Evolutionary conservation across 2,797 vertebrate species (phyloP), one percentile per base, ranked within the genome.

Genomic region (Sphenopsis melanotis): DNA sequence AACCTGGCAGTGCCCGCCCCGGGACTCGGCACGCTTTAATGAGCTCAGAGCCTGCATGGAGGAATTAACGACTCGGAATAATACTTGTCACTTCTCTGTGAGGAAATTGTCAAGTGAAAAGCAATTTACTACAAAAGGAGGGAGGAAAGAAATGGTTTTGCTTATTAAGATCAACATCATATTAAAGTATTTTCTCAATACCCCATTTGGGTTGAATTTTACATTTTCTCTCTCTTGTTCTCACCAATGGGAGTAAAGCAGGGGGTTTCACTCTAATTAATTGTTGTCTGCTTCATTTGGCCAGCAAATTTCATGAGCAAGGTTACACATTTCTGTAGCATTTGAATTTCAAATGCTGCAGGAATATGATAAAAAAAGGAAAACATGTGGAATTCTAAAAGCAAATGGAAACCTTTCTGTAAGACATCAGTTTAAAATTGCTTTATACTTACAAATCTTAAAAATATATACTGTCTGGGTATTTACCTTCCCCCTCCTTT

Each of bases 51-150:
- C 18, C 86, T 42, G 50, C 63, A 7, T 0, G 0, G 23, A 76
- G 78, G 70, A 92, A 75, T 94, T 87, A 89, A 75, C 1, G 0
- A 69, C 30, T 78, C 2, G 0, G 78, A 71, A 57, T 82, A 92
- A 84, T 27, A 50, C 74, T 82, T 61, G 82, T 91, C 78, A 57
- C 81, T 83, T 13, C 3, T 44, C 71, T 82, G 39, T 0, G 11
- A 89, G 61, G 61, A 93, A 92, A 87, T 64, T 61, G 61, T 36
- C 81, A 46, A 79, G 59, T n/a, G 78, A 69, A 79, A 94, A 92
- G 83, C 71, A 77, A 75, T 83, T 89, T 75, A 75, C 74, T 82
- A 21, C 60, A 82, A 71, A 42, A 27, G 70, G 70, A 82, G 79
- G 57, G 78, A 87, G 76, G 69, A 69, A 80, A 93, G 34, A 68